Percentiles rank a stretch among this genome's conserved stretches.
Conservation (phyloP, 2,797 vertebrate genomes). For the Epinephelus awoara region DNA sequence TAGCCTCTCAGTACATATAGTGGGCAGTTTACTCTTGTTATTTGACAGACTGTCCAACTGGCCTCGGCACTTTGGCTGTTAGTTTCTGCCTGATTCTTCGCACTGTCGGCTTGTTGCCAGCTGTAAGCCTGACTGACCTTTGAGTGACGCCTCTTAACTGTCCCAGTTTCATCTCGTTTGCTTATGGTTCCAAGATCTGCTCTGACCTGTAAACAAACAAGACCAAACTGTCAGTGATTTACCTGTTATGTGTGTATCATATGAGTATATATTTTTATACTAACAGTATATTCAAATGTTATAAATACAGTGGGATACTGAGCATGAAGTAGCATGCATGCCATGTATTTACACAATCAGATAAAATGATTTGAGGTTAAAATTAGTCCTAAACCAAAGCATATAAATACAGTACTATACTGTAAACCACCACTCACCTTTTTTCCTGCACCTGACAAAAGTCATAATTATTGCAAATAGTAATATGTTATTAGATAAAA, state of each 20-base stretch:
- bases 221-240: no score
- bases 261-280: no score
- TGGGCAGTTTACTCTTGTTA: constrained; percentile 13
- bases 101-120: constrained; percentile 5
- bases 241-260: no score
- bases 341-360: constrained; percentile 9
- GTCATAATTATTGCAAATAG: not conserved
- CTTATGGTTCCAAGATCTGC: not conserved
- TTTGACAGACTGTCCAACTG: constrained; percentile 19
- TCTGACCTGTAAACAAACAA: not conserved
- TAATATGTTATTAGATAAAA: not conserved
- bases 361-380: not conserved
- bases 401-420: not conserved
- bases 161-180: not conserved
- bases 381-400: not conserved
- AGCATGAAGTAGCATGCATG: not conserved
- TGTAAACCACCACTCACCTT: not conserved
- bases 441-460: not conserved
- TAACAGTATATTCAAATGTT: no score
- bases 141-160: not conserved
- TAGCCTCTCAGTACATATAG: constrained; percentile 13
- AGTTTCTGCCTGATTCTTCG: constrained; percentile 16
- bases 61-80: not conserved
- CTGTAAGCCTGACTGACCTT: constrained; percentile 18
- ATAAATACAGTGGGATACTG: not conserved